Percentiles rank a stretch among this genome's conserved stretches.
Conservation (phyloP, 2,797 vertebrate species). For the Lepilemur septentrionalis region DNA sequence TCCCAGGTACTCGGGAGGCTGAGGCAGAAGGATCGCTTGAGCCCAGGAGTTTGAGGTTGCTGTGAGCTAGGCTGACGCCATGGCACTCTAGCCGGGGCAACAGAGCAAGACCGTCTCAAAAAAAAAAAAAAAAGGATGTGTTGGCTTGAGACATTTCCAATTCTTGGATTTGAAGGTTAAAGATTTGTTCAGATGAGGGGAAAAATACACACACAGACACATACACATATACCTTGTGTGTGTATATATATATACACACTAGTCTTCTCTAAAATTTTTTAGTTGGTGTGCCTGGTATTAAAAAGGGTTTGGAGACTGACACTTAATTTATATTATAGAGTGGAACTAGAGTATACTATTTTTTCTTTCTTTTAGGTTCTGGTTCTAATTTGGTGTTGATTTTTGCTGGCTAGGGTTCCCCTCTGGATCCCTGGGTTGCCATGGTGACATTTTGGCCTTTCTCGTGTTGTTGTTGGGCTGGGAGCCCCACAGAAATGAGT, state of each 20-base stretch:
- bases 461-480: neutral
- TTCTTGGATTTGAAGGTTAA: neutral
- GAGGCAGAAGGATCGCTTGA: no score
- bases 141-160: neutral
- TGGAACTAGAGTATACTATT: neutral
- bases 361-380: neutral
- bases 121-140: neutral
- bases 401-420: constrained; percentile 29
- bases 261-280: neutral
- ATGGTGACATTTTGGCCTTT: constrained; percentile 53
- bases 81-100: no score
- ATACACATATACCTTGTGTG: no score
- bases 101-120: no score
- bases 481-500: constrained; percentile 48
- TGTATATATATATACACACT: neutral
- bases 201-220: no score
- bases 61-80: no score
- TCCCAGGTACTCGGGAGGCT: no score
- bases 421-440: constrained; percentile 42
- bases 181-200: neutral
- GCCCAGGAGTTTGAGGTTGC: no score
- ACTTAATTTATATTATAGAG: neutral
- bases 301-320: neutral
- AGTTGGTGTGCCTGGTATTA: neutral
- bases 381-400: constrained; percentile 37